A percentile compares a stretch with the other conserved stretches of the same genome.
Evolutionary conservation across 2,888 invertebrate genomes (phyloP).

Genomic region (Hirtodrosophila alboralis): DNA sequence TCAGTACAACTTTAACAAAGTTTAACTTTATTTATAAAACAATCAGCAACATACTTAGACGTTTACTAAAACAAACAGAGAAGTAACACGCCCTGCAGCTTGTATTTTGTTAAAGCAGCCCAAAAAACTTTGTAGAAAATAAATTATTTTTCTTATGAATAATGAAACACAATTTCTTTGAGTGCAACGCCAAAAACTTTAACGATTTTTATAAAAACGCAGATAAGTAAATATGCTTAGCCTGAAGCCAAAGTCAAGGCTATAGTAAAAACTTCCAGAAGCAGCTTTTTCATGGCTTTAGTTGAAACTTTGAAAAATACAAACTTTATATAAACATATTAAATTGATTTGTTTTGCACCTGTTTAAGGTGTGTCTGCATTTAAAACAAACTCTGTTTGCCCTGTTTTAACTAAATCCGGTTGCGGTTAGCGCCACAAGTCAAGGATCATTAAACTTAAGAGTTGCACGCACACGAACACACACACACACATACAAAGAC

Average conservation of each 20-base stretch:
- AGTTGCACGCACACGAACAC: constrained; percentile 29
- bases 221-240: no score
- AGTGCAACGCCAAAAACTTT: constrained; percentile 26
- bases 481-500: constrained; percentile 9
- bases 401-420: constrained; percentile 52
- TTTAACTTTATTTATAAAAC: not conserved
- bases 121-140: constrained; percentile 20
- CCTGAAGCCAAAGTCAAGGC: no score
- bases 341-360: not conserved
- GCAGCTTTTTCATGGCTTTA: no score
- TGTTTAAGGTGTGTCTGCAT: constrained; percentile 7
- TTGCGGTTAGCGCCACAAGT: constrained; percentile 47
- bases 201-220: not conserved
- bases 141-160: constrained; percentile 29
- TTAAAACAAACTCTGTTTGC: constrained; percentile 2
- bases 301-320: no score
- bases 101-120: constrained; percentile 17
- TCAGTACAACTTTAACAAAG: not conserved
- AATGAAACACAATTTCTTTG: constrained; percentile 21
- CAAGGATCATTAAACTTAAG: constrained; percentile 77
- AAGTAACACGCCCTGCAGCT: no score
- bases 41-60: constrained; percentile 12
- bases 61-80: not conserved
- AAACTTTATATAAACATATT: no score
- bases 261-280: no score